Evolutionary conservation across 1,140 invertebrate species (phyloP).

Genomic region (Semibalanus balanoides): DNA sequence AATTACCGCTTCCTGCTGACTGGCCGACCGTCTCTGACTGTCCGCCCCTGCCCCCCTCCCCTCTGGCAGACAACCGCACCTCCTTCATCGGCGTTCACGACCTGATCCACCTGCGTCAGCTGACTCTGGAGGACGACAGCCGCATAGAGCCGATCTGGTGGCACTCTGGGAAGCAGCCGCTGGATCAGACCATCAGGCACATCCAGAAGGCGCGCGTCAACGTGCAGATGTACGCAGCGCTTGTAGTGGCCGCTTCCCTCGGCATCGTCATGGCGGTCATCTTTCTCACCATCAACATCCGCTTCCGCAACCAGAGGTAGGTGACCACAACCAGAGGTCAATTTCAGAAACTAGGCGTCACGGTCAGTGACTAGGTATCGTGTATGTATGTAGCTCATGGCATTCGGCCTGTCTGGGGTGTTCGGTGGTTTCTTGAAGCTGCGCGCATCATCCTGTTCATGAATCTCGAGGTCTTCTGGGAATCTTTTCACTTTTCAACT

Average conservation of each 20-base stretch:
- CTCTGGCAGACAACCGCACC: constrained; percentile 1
- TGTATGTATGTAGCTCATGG: no score
- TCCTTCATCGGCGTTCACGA: background rate
- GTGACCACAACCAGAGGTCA: constrained; percentile 12
- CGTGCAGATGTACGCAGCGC: constrained; percentile 67
- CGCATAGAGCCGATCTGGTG: constrained; percentile 34
- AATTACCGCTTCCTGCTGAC: no score
- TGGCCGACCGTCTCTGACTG: background rate
- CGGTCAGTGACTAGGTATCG: no score
- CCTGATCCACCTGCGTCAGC: background rate
- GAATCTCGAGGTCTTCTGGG: no score
- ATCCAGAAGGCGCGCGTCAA: constrained; percentile 81
- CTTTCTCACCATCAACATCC: constrained; percentile 93
- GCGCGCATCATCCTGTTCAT: no score
- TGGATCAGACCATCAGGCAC: constrained; percentile 68
- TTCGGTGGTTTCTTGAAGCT: no score
- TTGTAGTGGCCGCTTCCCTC: constrained; percentile 69
- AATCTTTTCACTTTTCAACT: no score
- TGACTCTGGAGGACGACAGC: background rate
- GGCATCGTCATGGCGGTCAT: constrained; percentile 83
- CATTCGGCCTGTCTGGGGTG: no score
- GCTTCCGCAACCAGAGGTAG: constrained; percentile 87
- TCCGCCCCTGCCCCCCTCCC: no score
- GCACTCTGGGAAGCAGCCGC: constrained; percentile 56
- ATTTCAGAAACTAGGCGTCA: no score